Evolutionary conservation across 2,113 vertebrate species (phyloP), one percentile per base, ranked within the genome.

Genomic region (Cranoglanis bouderius): DNA sequence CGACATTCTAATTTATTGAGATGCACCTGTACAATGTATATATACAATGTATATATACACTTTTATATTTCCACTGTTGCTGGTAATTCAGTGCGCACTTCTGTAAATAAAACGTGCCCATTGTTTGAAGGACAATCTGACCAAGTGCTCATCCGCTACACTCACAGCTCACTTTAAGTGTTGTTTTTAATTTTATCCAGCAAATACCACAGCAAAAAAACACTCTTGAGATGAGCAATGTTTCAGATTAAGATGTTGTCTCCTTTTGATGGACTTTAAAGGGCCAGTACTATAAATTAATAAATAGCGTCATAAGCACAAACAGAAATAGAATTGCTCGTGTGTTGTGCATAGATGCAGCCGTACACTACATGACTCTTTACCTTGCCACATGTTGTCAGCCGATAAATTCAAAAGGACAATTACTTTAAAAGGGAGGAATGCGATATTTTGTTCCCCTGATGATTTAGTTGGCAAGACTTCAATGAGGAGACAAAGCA

Each of bases 401-500:
- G 89, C 82, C 92, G 92, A 94, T 94, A 91, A 92, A 93, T 93
- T 80, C 90, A 90, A 94, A 91, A 85, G 87, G 87, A 92, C 87
- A 90, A 94, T 92, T 84, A 89, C 88, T 87, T 90, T 51, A 87
- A 74, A 53, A 49, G 75, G 32, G 40, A 87, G 82, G 87, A 90
- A 87, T 90, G 87, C 86, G 72, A 91, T 86, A 53, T 61, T 86
- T 88, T 82, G 78, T 55, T 88, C 38, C 86, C 91, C 90, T 12
- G 82, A 46, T 91, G 89, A 85, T 90, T 77, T 92, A 89, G 86
- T 90, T 93, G 92, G 92, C 92, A 91, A 87, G 67, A 67, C 87
- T 92, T 93, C 84, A 93, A 89, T 93, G 86, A 87, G 43, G 46
- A 91, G 91, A 92, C 83, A 91, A 92, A 93, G 90, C 89, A 21